Base-by-base conservation (phyloP, 2,113 vertebrate species). In the Egretta garzetta region DNA sequence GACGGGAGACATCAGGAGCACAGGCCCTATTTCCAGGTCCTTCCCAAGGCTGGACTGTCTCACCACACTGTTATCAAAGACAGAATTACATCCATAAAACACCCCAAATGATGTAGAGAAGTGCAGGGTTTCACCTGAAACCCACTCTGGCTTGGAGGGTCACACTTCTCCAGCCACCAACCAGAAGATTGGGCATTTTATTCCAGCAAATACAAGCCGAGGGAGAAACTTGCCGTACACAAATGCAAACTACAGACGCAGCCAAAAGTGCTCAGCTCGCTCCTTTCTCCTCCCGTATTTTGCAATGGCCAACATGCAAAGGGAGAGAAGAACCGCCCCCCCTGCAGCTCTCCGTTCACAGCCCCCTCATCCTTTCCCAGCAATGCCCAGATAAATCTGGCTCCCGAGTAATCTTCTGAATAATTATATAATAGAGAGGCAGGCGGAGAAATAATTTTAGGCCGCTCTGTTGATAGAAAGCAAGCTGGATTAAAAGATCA, bases 401-500 rank as follows among this genome's bases (percentile, higher is more conserved):
- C 72, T 93, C 64, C 80, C 10, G 2, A 87, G 73, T 97, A 97
- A 97, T 96, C 96, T 92, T 75, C 91, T 56, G 75, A 77, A 87
- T 97, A 97, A 97, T 96, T 96, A 98, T 90, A 97, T 96, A 97
- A 97, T 95, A 91, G 90, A 89, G 77, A 45, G 76, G 91, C 88
- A 63, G 86, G 93, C 4, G 3, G 53, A 77, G 89, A 92, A 91
- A 97, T 88, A 10, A 94, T 95, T 95, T 95, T 71, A 85, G 81
- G 85, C 76, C 5, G 7, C 83, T 86, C 71, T 8, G 41, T 55
- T 10, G 1, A 77, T 16, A 94, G 91, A 91, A 96, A 93, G 95
- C 93, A 95, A 91, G 93, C 74, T 77, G 96, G 97, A 97, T 97
- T 95, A 97, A 83, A 80, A 96, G 97, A 96, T 95, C 91, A 96